Percentiles rank a stretch among this genome's conserved stretches.
These are phyloP conservation scores for Ypsolopha scabrella DNA, from an alignment of 2,888 invertebrate species.

Conservation along the genomic window DNA sequence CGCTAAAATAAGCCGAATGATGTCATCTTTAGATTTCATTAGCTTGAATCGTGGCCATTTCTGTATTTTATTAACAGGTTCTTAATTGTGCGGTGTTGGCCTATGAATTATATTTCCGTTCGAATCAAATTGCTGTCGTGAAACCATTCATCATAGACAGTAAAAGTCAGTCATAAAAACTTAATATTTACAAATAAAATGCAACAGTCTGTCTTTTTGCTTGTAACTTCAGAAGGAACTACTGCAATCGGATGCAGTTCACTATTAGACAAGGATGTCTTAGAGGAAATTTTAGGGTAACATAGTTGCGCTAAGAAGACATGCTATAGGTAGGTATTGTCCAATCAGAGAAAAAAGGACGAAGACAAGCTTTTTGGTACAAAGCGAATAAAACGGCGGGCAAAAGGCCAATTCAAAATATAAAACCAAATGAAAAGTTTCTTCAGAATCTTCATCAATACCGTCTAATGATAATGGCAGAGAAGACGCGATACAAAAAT, in stretches of 20 bases:
- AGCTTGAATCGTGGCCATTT: background rate
- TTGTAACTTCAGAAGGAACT: too few relatives aligned
- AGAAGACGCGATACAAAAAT: background rate
- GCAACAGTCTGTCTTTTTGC: too few relatives aligned
- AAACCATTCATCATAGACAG: background rate
- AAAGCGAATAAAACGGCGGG: too few relatives aligned
- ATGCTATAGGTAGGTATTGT: too few relatives aligned
- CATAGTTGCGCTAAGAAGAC: too few relatives aligned
- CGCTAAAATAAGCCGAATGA: constrained; percentile 27
- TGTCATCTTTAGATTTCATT: constrained; percentile 24
- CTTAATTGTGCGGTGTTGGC: background rate
- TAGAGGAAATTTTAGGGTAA: too few relatives aligned
- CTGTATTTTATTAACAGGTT: background rate
- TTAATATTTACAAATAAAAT: background rate
- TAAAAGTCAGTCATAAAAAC: background rate
- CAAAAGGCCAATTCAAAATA: too few relatives aligned
- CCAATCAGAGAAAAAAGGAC: too few relatives aligned
- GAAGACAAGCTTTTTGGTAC: too few relatives aligned
- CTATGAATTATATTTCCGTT: background rate
- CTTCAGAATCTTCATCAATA: background rate
- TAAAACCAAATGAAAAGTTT: too few relatives aligned
- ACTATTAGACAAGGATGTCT: too few relatives aligned
- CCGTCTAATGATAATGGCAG: background rate
- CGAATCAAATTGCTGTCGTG: background rate
- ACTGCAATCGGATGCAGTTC: too few relatives aligned